Evolutionary conservation across 2,888 invertebrate species (phyloP), one percentile per base, ranked within the genome.

Genomic region (Sylvicola fuscatus): DNA sequence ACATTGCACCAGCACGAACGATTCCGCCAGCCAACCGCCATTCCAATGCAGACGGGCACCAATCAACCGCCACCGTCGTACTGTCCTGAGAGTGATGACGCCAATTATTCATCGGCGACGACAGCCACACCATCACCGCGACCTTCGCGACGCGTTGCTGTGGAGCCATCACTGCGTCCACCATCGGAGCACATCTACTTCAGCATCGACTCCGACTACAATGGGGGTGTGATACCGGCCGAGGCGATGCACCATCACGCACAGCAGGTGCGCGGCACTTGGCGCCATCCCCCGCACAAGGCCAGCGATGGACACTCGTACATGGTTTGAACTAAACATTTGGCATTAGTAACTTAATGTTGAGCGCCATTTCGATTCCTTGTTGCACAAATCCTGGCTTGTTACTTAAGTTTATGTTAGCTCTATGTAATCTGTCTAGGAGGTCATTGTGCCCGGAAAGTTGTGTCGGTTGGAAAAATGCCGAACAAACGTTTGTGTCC

Each of bases 151-250:
- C 66, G 52, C 52, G 47, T 27, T 59, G 61, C 42, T 55, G 61
- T 27, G 61, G 58, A 46, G 58, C 62, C 64, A 35, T 72, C 71
- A 31, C 70, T 75, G 43, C 63, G 82, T 49, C 84, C 84, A 35
- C 72, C 81, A 42, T 81, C 82, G 45, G 84, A 86, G 60, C 84
- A 84, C 56, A 86, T 86, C 51, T 86, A 86, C 55, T 83, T 83
- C 37, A 83, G 82, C 51, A 86, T 86, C 58, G 84, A 86, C 58
- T 83, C 83, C 40, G 84, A 84, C 56, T 83, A 83, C 52, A 81
- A 35, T 32, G 13, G 14, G 15, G 32, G 30, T 3, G 8, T 29
- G 32, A 16, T 14, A 15, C 17, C 14, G n/a, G 29, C 12, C 14
- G 29, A 29, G 14, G n/a, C 14, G 14, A 29, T 21, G 21, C 21